Percentiles rank a stretch among this genome's conserved stretches.
These are phyloP conservation scores for Planiliza haematocheilus DNA, from an alignment of 2,113 vertebrate species.

Conservation along the genomic window DNA sequence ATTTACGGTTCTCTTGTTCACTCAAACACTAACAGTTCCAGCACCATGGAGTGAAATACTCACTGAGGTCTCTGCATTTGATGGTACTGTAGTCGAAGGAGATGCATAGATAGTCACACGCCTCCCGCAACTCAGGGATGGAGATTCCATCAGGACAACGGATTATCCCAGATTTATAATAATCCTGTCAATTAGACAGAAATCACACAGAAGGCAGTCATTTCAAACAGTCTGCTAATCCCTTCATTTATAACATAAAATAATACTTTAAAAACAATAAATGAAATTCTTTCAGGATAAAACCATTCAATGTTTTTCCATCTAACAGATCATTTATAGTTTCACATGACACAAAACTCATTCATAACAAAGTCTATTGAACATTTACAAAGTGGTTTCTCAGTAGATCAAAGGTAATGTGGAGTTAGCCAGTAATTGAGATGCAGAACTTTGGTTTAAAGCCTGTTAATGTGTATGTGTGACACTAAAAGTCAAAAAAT, in stretches of 20 bases:
- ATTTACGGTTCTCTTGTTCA: not conserved
- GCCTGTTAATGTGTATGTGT: not conserved
- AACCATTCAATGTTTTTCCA: not conserved
- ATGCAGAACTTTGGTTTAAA: not conserved
- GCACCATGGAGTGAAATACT: constrained; percentile 76
- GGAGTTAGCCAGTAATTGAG: not conserved
- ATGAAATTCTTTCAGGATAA: not conserved
- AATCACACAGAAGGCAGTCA: constrained; percentile 41
- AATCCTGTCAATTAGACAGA: constrained; percentile 88
- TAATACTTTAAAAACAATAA: not conserved
- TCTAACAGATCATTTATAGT: not conserved
- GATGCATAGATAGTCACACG: constrained; percentile 99
- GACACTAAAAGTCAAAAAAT: not conserved
- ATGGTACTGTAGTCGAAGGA: constrained; percentile 99
- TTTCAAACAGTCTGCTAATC: constrained; percentile 45
- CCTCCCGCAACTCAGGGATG: constrained; percentile 98
- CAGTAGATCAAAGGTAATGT: not conserved
- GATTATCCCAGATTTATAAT: constrained; percentile 99
- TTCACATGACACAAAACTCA: not conserved
- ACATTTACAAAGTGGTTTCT: not conserved
- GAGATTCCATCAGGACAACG: constrained; percentile 99
- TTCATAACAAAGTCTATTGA: not conserved
- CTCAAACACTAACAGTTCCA: not conserved
- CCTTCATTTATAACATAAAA: constrained; percentile 12
- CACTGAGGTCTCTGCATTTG: constrained; percentile 99